Conservation (phyloP, 1,140 invertebrate species). For the Psilanteris sp. region DNA sequence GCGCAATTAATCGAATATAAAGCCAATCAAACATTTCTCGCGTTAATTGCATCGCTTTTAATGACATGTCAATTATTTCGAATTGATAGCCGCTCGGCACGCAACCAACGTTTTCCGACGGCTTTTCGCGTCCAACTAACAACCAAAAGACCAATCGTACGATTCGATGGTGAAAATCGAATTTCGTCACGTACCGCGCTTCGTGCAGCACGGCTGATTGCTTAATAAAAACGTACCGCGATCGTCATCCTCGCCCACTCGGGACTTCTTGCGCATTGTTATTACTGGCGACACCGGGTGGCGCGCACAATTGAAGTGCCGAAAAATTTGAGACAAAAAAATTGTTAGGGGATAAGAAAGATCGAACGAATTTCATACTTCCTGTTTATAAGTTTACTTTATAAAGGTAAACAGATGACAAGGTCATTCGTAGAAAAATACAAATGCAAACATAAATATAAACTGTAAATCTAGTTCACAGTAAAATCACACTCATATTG, state of each 20-base stretch:
- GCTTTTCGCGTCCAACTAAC: constrained; percentile 6
- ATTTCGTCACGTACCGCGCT: constrained; percentile 53
- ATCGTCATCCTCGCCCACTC: constrained; percentile 48
- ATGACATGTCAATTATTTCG: constrained; percentile 25
- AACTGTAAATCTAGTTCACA: no score
- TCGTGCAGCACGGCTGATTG: constrained; percentile 61
- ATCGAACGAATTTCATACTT: no score
- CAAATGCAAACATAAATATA: no score
- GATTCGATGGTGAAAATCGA: constrained; percentile 3
- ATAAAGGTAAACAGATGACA: no score
- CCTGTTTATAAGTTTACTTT: no score
- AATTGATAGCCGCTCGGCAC: constrained; percentile 23
- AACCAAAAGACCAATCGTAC: no score
- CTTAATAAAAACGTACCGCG: constrained; percentile 48
- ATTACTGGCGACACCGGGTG: no score
- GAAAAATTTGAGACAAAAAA: no score
- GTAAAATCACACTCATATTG: no score
- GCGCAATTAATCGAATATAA: constrained; percentile 17
- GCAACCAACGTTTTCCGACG: constrained; percentile 1
- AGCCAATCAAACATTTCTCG: not conserved
- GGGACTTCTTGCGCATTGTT: constrained; percentile 1
- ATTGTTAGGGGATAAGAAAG: no score
- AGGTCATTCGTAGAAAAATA: no score
- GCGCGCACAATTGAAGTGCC: no score
- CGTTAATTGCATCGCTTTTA: constrained; percentile 13